phyloP scores from a whole-genome alignment of 2,888 invertebrate genomes.

The Lutraria lutraria region DNA sequence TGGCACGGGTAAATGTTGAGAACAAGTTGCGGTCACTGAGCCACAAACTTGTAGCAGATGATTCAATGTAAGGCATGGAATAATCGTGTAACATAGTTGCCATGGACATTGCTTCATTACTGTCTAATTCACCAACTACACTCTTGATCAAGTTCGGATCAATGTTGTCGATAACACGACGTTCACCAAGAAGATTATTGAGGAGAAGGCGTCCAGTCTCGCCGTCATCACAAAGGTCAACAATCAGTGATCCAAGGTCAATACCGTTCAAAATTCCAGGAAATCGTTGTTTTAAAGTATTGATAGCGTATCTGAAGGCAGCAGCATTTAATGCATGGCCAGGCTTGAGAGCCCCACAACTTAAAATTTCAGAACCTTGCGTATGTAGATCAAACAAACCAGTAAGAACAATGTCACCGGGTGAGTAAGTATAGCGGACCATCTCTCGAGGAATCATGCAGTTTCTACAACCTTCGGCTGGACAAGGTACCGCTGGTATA shows the following conservation, averaged over 20 bases:
- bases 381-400: conserved; percentile 77
- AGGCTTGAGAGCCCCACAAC: conserved; percentile 74
- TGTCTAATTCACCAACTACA: conserved; percentile 75
- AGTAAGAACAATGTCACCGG: conserved; percentile 79
- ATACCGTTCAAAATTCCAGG: conserved; percentile 71
- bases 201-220: conserved; percentile 74
- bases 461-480: conserved; percentile 73
- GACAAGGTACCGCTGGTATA: conserved; percentile 75
- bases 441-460: conserved; percentile 72
- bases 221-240: conserved; percentile 78
- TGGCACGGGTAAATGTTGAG: conserved; percentile 78
- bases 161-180: conserved; percentile 67
- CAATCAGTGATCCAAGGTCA: conserved; percentile 77
- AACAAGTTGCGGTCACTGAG: conserved; percentile 67
- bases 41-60: conserved; percentile 68
- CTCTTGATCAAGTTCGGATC: conserved; percentile 76
- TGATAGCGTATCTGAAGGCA: conserved; percentile 80
- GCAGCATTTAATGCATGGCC: conserved; percentile 73
- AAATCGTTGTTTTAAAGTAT: conserved; percentile 59
- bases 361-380: conserved; percentile 71
- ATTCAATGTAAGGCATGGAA: conserved; percentile 87
- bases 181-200: conserved; percentile 76
- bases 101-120: conserved; percentile 69
- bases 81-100: conserved; percentile 88
- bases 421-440: conserved; percentile 69